Evolutionary conservation across 2,797 vertebrate genomes (phyloP).

Genomic region (Etheostoma nigrum): DNA sequence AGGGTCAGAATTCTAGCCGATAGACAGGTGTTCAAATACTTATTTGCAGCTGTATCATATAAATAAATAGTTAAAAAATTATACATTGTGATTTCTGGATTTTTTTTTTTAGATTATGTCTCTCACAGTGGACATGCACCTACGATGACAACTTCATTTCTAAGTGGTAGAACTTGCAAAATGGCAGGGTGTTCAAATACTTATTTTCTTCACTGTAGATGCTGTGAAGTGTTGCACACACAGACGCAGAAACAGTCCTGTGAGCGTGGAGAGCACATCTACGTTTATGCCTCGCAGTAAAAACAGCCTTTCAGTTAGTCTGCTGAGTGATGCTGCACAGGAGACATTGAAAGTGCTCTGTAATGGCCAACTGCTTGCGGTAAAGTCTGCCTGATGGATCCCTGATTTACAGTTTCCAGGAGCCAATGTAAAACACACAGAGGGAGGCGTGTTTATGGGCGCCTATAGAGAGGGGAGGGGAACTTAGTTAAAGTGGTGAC

Average conservation of each 20-base stretch:
- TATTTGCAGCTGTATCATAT: no score
- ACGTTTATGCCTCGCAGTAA: conserved; percentile 57
- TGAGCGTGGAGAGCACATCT: conserved; percentile 12
- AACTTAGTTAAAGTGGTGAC: conserved; percentile 44
- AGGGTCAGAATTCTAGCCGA: no score
- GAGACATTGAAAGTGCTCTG: conserved; percentile 64
- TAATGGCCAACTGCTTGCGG: conserved; percentile 58
- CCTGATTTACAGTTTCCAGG: conserved; percentile 67
- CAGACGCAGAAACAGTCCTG: conserved; percentile 47
- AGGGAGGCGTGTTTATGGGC: conserved; percentile 30
- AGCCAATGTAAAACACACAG: conserved; percentile 49
- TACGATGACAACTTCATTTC: no score
- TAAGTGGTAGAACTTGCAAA: no score
- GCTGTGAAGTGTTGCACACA: conserved; percentile 5
- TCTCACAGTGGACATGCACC: no score
- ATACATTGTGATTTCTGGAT: no score
- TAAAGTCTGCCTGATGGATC: conserved; percentile 59
- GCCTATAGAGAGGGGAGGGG: conserved; percentile 36
- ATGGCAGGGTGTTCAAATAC: no score
- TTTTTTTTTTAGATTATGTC: no score
- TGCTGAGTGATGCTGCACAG: conserved; percentile 44
- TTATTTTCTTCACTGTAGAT: background rate
- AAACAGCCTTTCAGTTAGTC: conserved; percentile 75
- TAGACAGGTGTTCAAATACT: no score
- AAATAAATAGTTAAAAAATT: no score